Evolutionary conservation across 1,140 invertebrate species (phyloP), one percentile per base, ranked within the genome.

Genomic region (Drosophila tristis): DNA sequence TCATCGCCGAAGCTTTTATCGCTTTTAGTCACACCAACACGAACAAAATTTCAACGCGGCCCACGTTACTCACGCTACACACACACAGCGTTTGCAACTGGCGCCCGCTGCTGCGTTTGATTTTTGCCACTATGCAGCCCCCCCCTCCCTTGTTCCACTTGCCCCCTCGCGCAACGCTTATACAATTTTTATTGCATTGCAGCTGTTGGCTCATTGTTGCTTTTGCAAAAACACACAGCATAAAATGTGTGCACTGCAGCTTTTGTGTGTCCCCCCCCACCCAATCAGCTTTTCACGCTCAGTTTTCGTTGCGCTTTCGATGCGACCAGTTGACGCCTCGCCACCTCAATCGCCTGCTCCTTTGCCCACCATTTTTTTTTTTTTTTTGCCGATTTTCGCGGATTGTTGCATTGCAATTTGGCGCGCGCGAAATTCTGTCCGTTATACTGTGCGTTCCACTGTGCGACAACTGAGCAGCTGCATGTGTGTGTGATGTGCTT

Each of bases 211-310:
- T 59, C 3, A 51, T 26, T 61, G 45, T 73, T 78, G 59, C 57
- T 65, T 48, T 68, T 72, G 42, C 31, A 29, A 51, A 63, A 77
- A 66, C 64, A 43, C 35, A 67, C 62, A 86, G 68, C 82, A 89
- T 89, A 77, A 76, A 77, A 59, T 89, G 78, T 87, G 89, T 87
- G 76, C 82, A 66, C 66, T 87, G 84, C 82, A 87, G 84, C 84
- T 89, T 87, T 86, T 86, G 73, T 76, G 72, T 20, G 20, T 20
- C 60, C 71, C 68, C 16, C 23, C 29, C 26, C 31, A 31, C 57
- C 15, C 63, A 66, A 59, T 78, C 60, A 85, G 81, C 68, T 87
- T 86, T 79, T 80, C 53, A 66, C 65, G 66, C 78, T 76, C 82
- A 87, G 84, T 89, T 89, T 89, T 89, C 65, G 81, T 81, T 70